Evolutionary conservation across 2,113 vertebrate genomes (phyloP), one percentile per base, ranked within the genome.

Genomic region (Siniperca chuatsi): DNA sequence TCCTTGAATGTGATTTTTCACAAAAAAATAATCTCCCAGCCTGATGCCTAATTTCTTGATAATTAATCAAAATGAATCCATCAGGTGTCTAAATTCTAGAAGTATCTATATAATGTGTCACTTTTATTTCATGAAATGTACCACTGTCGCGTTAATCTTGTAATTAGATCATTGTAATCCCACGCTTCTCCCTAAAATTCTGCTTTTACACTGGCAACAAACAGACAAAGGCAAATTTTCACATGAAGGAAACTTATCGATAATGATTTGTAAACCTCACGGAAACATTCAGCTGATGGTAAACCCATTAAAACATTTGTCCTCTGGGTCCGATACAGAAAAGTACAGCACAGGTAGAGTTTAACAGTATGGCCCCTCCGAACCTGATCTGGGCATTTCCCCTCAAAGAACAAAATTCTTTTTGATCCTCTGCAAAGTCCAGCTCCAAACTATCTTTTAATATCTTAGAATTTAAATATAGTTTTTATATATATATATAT

Each of bases 381-480:
- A 75, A 83, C 44, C 73, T 72, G 44, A 70, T 72, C 29, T 25
- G 23, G 70, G 21, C 64, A 44, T 65, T 62, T 75, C 11, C 33
- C 13, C 67, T 74, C 46, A 78, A 65, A 71, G 42, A 66, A 80
- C 48, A 20, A 25, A 1, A 23, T 20, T 48, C 55, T 18, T 69
- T 61, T 72, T 23, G 15, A 82, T 65, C 68, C 44, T 80, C 75
- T 69, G 42, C 75, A 87, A 65, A 50, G 66, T 79, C 77, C 55
- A 77, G 5, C 75, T 67, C 60, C 82, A 83, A 80, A 71, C 74
- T 71, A 35, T 65, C 82, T 74, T 81, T 85, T 33, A 40, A 52
- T 76, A 90, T 85, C 40, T 83, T 83, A 83, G 81, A 5, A 90
- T 84, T 65, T 78, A 83, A 50, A 87, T 89, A 88, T 79, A 81